Conservation (phyloP, 2,797 vertebrate genomes). For the Hyperoplus immaculatus region DNA sequence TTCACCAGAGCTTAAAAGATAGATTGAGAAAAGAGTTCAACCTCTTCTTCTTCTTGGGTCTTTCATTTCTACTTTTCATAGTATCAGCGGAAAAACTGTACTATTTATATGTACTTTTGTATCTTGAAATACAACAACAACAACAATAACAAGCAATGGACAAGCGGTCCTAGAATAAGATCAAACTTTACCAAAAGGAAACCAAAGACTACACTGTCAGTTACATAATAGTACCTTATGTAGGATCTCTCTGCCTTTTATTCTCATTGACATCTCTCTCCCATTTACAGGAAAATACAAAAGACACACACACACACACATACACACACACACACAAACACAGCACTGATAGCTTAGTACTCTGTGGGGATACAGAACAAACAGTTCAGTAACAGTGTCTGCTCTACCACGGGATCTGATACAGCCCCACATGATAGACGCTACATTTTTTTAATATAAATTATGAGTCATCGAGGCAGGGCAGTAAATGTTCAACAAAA, state of each 20-base stretch:
- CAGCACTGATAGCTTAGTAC: constrained; percentile 18
- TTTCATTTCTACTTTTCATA: neutral
- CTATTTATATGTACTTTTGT: neutral
- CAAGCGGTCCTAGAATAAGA: constrained; percentile 12
- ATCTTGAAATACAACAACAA: constrained; percentile 4
- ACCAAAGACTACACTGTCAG: constrained; percentile 2
- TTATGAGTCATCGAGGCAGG: neutral
- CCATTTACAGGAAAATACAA: constrained; percentile 7
- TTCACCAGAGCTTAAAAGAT: too few relatives aligned
- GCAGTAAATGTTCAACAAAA: neutral
- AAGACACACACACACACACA: constrained; percentile 18
- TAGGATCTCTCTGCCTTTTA: constrained; percentile 11
- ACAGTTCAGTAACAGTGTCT: constrained; percentile 50
- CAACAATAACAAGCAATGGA: neutral
- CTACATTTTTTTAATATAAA: constrained; percentile 1
- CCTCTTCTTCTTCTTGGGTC: too few relatives aligned
- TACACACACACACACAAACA: constrained; percentile 29
- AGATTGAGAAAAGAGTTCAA: too few relatives aligned
- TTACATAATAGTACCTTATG: constrained; percentile 8
- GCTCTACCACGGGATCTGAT: constrained; percentile 35
- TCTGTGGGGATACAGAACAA: constrained; percentile 47
- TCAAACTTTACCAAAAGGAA: constrained; percentile 16
- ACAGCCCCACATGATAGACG: constrained; percentile 6
- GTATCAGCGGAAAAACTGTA: neutral
- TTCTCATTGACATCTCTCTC: constrained; percentile 1